These are phyloP conservation scores for Halocaridina rubra DNA, from an alignment of 2,888 invertebrate species.

Conservation along the genomic window DNA sequence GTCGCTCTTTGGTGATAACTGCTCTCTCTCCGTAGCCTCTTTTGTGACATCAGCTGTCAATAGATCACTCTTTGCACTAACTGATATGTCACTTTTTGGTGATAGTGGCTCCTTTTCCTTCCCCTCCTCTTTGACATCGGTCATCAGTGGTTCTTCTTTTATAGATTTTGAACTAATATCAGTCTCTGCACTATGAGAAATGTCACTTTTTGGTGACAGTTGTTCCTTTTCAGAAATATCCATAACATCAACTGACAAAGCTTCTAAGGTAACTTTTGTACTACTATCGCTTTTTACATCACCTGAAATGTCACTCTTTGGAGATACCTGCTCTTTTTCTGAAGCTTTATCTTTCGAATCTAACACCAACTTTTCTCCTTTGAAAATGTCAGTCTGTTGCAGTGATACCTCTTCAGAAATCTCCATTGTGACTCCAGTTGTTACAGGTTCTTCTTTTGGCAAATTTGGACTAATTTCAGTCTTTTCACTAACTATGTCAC, in stretches of 20 bases:
- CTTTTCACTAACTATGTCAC: background rate
- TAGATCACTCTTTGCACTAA: constrained; percentile 5
- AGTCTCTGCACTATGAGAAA: constrained; percentile 23
- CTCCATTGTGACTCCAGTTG: background rate
- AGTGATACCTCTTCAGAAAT: background rate
- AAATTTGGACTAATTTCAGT: constrained; percentile 9
- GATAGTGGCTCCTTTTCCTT: background rate
- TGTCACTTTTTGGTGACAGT: constrained; percentile 30
- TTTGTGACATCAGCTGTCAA: constrained; percentile 20
- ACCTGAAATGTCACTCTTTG: background rate
- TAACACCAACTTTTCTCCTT: background rate
- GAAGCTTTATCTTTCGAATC: background rate
- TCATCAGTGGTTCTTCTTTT: background rate
- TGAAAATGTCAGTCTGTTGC: background rate
- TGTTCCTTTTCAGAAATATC: background rate
- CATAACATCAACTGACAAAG: background rate
- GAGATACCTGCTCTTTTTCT: background rate
- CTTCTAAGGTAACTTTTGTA: background rate
- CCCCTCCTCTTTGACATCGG: background rate
- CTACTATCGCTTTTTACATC: background rate
- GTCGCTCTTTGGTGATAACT: constrained; percentile 2
- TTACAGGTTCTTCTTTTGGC: background rate
- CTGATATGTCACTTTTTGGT: background rate
- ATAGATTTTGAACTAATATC: background rate
- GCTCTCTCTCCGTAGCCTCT: background rate